Evolutionary conservation across 2,113 vertebrate species (phyloP), one percentile per base, ranked within the genome.

Genomic region (Hymenochirus boettgeri): DNA sequence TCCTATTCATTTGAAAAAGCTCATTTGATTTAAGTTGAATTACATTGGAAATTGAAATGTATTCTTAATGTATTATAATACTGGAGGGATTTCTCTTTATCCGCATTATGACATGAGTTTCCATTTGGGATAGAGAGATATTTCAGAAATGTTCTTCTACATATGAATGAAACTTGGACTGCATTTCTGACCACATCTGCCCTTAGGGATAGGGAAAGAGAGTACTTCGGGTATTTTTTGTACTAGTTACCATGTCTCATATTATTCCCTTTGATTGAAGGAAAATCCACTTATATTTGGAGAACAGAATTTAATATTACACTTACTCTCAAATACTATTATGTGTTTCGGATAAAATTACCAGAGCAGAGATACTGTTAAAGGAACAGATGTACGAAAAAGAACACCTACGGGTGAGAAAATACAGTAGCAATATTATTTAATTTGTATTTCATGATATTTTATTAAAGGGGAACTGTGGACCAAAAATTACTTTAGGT

Each of bases 221-320:
- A 58, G 63, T 33, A 51, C 63, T 66, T 58, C 24, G 29, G 22
- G 57, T 57, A 47, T 56, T 45, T 57, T 55, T 31, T 57, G 5
- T 11, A 22, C 19, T 57, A 18, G 54, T 24, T 57, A 35, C 15
- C 18, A 35, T 11, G n/a, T 31, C 45, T 35, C 46, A 58, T 42
- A 27, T 66, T 57, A 58, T 66, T 58, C 55, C 57, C 45, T 46
- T 39, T 27, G 55, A 48, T 58, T 31, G 27, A 48, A 57, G 39
- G 63, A 23, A 66, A 66, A 66, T 66, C 63, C 31, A 58, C 47
- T 50, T 39, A 66, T 57, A 58, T 57, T 57, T 7, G 55, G 54
- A 65, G 50, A 25, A 6, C 23, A 8, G 37, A 18, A 58, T n/a
- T 58, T 51, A 10, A 23, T 12, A 58, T 58, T 66, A n/a, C 55